These are phyloP conservation scores for Machimus rusticus DNA, from an alignment of 2,888 invertebrate genomes.

Conservation along the genomic window DNA sequence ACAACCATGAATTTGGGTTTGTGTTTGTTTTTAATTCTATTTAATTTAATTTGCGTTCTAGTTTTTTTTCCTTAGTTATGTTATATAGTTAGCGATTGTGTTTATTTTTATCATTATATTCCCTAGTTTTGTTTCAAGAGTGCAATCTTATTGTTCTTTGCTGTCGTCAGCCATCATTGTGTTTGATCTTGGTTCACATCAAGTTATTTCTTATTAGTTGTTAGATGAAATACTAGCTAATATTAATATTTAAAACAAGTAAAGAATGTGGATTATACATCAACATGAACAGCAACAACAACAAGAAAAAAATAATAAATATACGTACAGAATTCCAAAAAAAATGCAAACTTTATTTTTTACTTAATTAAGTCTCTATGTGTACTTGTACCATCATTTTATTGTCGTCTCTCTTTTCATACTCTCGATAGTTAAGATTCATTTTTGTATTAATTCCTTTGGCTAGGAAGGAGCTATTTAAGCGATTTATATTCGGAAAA, in stretches of 20 bases:
- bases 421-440: constrained; percentile 20
- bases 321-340: constrained; percentile 36
- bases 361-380: background rate
- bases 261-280: constrained; percentile 17
- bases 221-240: constrained; percentile 28
- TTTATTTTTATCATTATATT: background rate
- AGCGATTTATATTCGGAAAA: background rate
- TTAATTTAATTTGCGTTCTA: background rate
- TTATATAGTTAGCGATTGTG: background rate
- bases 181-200: background rate
- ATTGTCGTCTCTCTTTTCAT: constrained; percentile 11
- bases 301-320: background rate
- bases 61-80: background rate
- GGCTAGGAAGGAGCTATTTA: background rate
- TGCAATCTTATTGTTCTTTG: constrained; percentile 19
- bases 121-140: background rate
- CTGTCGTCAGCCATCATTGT: background rate
- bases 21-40: background rate
- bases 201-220: background rate
- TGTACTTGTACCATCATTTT: constrained; percentile 1
- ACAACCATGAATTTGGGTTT: background rate
- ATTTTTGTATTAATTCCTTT: background rate
- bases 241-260: constrained; percentile 9
- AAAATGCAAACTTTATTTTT: background rate
- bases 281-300: background rate